phyloP scores from a whole-genome alignment of 2,797 vertebrate genomes.

The Selene dorsalis region DNA sequence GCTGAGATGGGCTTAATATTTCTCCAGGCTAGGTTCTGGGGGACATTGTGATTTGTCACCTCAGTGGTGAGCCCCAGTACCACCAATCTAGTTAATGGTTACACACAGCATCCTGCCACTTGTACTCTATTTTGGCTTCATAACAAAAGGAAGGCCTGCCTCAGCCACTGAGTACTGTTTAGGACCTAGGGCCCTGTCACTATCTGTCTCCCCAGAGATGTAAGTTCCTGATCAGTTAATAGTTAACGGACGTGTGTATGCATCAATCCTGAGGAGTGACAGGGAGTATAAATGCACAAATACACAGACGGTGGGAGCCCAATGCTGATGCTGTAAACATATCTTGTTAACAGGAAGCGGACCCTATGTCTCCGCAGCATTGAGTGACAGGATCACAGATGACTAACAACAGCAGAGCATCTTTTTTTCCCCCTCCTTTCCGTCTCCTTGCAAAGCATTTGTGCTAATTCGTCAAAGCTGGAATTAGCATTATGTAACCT shows the following conservation, averaged over 20 bases:
- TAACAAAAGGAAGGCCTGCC: slow-evolving; percentile 78
- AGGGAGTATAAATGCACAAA: slow-evolving; percentile 72
- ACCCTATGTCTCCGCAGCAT: slow-evolving; percentile 72
- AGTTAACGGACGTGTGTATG: slow-evolving; percentile 71
- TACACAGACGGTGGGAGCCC: slow-evolving; percentile 76
- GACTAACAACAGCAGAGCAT: slow-evolving; percentile 68
- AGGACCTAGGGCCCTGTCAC: slow-evolving; percentile 58
- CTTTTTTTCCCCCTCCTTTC: slow-evolving; percentile 23
- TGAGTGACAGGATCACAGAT: slow-evolving; percentile 80
- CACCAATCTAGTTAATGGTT: slow-evolving; percentile 80
- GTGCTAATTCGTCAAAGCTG: slow-evolving; percentile 43
- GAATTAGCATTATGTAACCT: slow-evolving; percentile 30
- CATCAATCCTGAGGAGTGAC: slow-evolving; percentile 78
- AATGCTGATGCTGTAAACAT: slow-evolving; percentile 82
- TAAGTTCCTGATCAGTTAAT: slow-evolving; percentile 77
- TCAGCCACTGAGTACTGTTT: slow-evolving; percentile 58
- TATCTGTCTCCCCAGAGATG: slow-evolving; percentile 68
- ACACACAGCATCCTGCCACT: slow-evolving; percentile 79
- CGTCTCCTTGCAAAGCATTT: slow-evolving; percentile 53
- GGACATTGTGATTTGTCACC: slow-evolving; percentile 64
- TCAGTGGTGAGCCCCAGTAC: slow-evolving; percentile 42
- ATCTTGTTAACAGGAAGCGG: slow-evolving; percentile 84
- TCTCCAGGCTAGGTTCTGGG: slow-evolving; percentile 57
- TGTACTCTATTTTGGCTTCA: slow-evolving; percentile 64
- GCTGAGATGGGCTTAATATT: slow-evolving; percentile 80